Evolutionary conservation across 1,140 invertebrate genomes (phyloP), one percentile per base, ranked within the genome.

Genomic region (Drosophila tropicalis): DNA sequence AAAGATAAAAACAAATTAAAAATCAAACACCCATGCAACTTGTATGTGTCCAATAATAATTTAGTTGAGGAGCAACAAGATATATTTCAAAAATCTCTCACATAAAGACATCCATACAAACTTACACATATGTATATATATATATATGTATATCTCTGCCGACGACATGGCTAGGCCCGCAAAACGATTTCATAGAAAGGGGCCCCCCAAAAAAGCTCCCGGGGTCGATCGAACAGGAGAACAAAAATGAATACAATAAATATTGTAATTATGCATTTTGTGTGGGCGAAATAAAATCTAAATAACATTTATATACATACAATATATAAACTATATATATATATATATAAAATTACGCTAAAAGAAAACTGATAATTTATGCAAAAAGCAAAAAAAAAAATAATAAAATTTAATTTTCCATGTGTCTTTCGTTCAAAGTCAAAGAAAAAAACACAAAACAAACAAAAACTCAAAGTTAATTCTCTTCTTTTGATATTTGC

Each of bases 341-440:
- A 90, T 79, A 90, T 76, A 74, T 71, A 76, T 13, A 81, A 65
- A 86, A 90, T 69, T 71, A 82, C 66, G 78, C 73, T 77, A 89
- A 83, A 66, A 22, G 67, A 68, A 81, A 84, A 81, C 76, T 71
- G 72, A 87, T 82, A 85, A 87, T 89, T 90, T 90, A 90, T 77
- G 87, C 89, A 87, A 76, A 29, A 90, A 79, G 61, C 34, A 57
- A 36, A 36, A 64, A 82, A 25, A 25, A 64, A 29, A 29, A 29
- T 85, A 81, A 91, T 82, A 85, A 91, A 83, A 76, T 91, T 82
- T 91, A 84, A 91, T 91, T 91, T 91, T 91, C 81, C 91, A 91
- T 91, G 89, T 91, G 89, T 91, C 89, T 91, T 91, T 91, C 89
- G 89, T 91, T 91, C 89, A 91, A 91, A 89, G 85, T 89, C 84